Percentiles rank a stretch among this genome's conserved stretches.
phyloP scores from a whole-genome alignment of 1,140 invertebrate genomes.

The Heliconius melpomene region DNA sequence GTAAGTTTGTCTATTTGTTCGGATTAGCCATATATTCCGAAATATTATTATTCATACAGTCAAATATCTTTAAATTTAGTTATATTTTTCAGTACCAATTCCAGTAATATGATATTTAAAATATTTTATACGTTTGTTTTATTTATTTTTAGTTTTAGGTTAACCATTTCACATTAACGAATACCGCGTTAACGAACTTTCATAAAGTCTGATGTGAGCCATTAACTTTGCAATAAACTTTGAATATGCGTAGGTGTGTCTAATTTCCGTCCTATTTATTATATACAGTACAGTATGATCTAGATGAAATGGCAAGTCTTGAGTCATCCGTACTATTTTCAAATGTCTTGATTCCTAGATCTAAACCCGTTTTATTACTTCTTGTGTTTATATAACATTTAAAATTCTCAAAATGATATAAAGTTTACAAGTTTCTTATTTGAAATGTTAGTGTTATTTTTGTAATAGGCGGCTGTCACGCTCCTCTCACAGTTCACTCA shows the following conservation, averaged over 20 bases:
- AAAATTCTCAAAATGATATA: slow-evolving; percentile 24
- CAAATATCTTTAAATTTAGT: no score
- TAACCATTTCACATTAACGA: background rate
- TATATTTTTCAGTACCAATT: no score
- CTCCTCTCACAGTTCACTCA: background rate
- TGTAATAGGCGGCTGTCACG: slow-evolving; percentile 30
- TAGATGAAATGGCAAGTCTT: slow-evolving; percentile 44
- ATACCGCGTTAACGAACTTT: slow-evolving; percentile 45
- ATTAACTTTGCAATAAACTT: slow-evolving; percentile 53
- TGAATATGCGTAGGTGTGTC: slow-evolving; percentile 47
- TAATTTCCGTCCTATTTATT: slow-evolving; percentile 62
- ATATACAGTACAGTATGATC: slow-evolving; percentile 43
- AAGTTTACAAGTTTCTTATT: background rate
- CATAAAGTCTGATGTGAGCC: slow-evolving; percentile 29
- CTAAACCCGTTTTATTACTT: slow-evolving; percentile 37
- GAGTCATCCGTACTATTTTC: slow-evolving; percentile 42
- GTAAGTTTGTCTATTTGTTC: no score
- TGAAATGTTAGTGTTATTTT: background rate
- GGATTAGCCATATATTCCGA: no score
- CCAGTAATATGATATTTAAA: no score
- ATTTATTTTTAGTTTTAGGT: background rate
- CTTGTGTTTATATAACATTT: slow-evolving; percentile 32
- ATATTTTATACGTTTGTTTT: background rate
- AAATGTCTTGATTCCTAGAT: slow-evolving; percentile 33
- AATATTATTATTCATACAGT: no score